These are phyloP conservation scores for Montifringilla adamsi DNA, from an alignment of 2,113 vertebrate genomes.

Conservation along the genomic window DNA sequence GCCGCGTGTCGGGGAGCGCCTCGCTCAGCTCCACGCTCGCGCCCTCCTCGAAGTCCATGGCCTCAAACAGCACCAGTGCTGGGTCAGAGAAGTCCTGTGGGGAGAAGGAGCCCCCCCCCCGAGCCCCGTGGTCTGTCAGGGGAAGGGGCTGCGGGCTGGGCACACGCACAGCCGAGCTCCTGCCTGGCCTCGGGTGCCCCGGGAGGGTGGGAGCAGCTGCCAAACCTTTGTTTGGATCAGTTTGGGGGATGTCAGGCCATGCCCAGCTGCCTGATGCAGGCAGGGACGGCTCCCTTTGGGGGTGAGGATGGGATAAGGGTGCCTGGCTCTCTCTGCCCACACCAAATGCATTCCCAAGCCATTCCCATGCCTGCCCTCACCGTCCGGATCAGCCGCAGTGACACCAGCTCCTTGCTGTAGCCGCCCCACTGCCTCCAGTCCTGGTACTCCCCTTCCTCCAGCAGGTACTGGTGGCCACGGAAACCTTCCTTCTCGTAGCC, in stretches of 20 bases:
- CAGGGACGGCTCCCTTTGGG: background rate
- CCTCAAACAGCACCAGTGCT: constrained; percentile 80
- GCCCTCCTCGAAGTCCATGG: constrained; percentile 79
- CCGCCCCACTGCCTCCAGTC: constrained; percentile 93
- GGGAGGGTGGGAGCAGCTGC: background rate
- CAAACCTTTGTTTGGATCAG: background rate
- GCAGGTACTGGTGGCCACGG: constrained; percentile 91
- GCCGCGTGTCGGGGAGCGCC: constrained; percentile 82
- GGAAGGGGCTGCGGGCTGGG: rapidly evolving
- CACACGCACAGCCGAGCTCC: rapidly evolving
- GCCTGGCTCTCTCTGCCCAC: background rate
- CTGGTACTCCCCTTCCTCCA: constrained; percentile 93
- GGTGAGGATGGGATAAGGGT: background rate
- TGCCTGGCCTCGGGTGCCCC: background rate
- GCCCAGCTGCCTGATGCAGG: rapidly evolving
- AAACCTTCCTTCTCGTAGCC: constrained; percentile 93
- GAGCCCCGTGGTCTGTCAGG: background rate
- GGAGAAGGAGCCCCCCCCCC: background rate
- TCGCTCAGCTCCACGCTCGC: constrained; percentile 82
- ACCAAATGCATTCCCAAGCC: rapidly evolving
- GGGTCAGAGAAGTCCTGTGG: constrained; percentile 87
- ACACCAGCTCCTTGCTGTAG: constrained; percentile 79
- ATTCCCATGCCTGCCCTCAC: constrained; percentile 71
- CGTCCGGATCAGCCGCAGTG: constrained; percentile 84
- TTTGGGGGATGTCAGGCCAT: background rate